Base-by-base conservation (phyloP, 2,888 invertebrate genomes). In the Malthinus flaveolus region DNA sequence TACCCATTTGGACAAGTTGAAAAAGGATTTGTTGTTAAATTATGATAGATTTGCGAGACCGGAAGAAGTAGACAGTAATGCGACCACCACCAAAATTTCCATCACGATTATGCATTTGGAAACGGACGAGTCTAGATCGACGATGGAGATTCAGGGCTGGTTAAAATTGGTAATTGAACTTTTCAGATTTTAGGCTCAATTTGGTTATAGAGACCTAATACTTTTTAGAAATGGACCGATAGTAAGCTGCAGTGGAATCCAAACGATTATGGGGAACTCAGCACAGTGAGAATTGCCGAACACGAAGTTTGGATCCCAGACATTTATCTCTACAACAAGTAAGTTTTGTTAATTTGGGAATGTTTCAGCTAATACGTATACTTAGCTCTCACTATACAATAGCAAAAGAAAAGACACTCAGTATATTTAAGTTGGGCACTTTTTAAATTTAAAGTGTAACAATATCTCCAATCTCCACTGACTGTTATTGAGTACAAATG, bases 221-320 rank as follows among this genome's bases (percentile, higher is more conserved):
- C n/a, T 0, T 8, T 46, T n/a, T 33, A 92, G 92, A 72, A 71
- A 10, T 93, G 93, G 93, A 77, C 74, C 36, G 93, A 93, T 72
- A 83, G 85, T 9, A 87, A 89, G 54, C 77, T 91, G 3, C 79
- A 80, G 48, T 93, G 92, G 92, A 87, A 90, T 71, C 75, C 82
- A 0, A 78, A 80, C 1, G 84, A 85, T 12, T 90, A 89, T 65
- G 87, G 85, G 66, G 87, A 84, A 32, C 80, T 91, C 46, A 79
- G 78, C 11, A 75, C 76, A 34, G 76, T 88, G 37, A 82, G 87
- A 72, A 79, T 88, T 68, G 84, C 85, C 5, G 85, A 85, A 56
- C 87, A 87, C 75, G 89, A 90, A 72, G 81, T 92, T 66, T 93
- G 93, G 90, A 84, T 84, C 75, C 93, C 91, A 2, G 91, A 90